Evolutionary conservation across 2,113 vertebrate species (phyloP).

Genomic region (Emberiza fucata): DNA sequence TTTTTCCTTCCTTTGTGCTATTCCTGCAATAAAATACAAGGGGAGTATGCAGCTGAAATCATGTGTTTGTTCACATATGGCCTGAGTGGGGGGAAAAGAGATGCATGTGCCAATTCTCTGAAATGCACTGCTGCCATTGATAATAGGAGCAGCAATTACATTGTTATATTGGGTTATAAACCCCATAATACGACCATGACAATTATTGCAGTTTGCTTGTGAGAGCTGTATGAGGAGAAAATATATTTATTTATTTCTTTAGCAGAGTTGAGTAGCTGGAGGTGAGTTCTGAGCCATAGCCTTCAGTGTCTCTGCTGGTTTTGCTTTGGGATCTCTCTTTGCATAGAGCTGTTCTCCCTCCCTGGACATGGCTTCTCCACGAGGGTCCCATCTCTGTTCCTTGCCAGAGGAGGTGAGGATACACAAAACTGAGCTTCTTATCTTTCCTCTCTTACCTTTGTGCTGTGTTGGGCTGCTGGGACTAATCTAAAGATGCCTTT

Average conservation of each 20-base stretch:
- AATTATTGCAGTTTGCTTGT: neutral
- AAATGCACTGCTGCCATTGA: neutral
- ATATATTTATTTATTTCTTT: neutral
- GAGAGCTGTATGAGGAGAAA: neutral
- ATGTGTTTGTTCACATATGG: neutral
- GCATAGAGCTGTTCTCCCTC: neutral
- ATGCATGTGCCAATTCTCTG: neutral
- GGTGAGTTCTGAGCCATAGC: neutral
- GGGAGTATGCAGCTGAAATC: neutral
- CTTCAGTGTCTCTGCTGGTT: neutral
- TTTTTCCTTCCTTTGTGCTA: neutral
- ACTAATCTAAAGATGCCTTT: neutral
- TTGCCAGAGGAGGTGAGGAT: neutral
- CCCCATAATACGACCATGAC: neutral
- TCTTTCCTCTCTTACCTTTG: neutral
- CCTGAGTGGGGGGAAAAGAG: neutral
- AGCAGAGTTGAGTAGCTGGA: neutral
- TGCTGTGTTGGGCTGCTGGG: neutral
- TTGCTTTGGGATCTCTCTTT: neutral
- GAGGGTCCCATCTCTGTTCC: neutral
- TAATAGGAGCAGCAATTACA: neutral
- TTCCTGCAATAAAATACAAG: neutral
- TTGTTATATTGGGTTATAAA: neutral
- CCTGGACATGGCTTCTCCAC: neutral
- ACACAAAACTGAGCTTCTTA: neutral